Evolutionary conservation across 1,140 invertebrate genomes (phyloP), one percentile per base, ranked within the genome.

Genomic region (Delia radicum): DNA sequence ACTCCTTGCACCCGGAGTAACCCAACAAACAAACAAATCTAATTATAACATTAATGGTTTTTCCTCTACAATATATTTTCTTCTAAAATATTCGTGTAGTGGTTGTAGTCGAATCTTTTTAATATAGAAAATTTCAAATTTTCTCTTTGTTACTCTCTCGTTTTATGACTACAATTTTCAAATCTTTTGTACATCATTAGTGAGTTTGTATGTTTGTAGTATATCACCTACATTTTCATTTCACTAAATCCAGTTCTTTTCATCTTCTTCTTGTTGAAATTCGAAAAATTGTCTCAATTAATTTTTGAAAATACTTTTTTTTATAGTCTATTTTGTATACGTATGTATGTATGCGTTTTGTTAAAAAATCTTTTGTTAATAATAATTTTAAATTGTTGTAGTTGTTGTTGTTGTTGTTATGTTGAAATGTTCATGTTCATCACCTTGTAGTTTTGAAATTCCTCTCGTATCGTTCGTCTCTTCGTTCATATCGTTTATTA

Each of bases 311-410:
- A 7, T 10, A 37, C 8, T 21, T 1, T 21, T 24, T n/a, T 42
- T 42, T 21, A n/a, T 29, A 67, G 18, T 69, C 65, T 69, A 69
- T 69, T 69, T n/a, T n/a, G n/a, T 69, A 15, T 69, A 69, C 24
- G 33, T 37, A 1, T n/a, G n/a, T 10, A 18, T 69, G 65, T 69
- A 69, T 69, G 65, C 65, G 65, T 69, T 67, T 67, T 18, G 29
- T 37, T n/a, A n/a, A n/a, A n/a, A n/a, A 33, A n/a, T 37, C 65
- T 37, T 21, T 21, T 55, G 48, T 55, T 55, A 55, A 55, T 55
- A 55, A 55, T 55, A 55, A n/a, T 67, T 67, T 21, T 7, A 18
- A 8, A 67, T 31, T 67, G 18, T 37, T 24, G 29, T 13, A n/a
- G 62, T 65, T 12, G 61, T 65, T 65, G 1, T 69, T 69, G 21